Percentiles rank a stretch among this genome's conserved stretches.
Conservation (phyloP, 2,888 invertebrate genomes). For the Folsomia candida region DNA sequence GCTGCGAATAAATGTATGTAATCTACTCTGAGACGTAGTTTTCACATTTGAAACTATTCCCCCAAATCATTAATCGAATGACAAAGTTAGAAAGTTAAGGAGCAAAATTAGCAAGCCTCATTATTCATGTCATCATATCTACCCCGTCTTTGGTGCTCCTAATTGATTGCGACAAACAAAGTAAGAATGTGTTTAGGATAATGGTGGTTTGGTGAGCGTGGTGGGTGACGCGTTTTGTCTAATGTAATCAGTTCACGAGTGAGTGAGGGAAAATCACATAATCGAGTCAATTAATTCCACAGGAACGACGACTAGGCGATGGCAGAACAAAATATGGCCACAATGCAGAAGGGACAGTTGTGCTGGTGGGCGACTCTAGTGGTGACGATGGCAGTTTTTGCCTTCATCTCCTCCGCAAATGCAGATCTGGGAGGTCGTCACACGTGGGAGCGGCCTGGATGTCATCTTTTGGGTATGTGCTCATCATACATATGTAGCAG, state of each 20-base stretch:
- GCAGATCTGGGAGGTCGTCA: conserved; percentile 51
- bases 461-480: conserved; percentile 71
- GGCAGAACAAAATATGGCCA: conserved; percentile 1
- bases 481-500: neutral
- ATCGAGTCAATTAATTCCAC: neutral
- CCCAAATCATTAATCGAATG: too few relatives aligned
- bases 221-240: neutral
- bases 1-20: too few relatives aligned
- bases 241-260: neutral
- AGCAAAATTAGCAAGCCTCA: too few relatives aligned
- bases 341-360: conserved; percentile 14
- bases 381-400: conserved; percentile 12
- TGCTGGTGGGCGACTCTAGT: conserved; percentile 12
- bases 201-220: too few relatives aligned
- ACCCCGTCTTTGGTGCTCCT: too few relatives aligned
- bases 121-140: too few relatives aligned
- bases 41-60: too few relatives aligned
- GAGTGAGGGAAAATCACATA: neutral
- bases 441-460: conserved; percentile 73
- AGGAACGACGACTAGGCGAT: neutral
- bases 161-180: too few relatives aligned
- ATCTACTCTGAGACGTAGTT: too few relatives aligned
- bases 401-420: conserved; percentile 5
- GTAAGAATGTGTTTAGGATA: too few relatives aligned
- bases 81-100: too few relatives aligned